Evolutionary conservation across 92 coral and sea anemone species (phyloP), one percentile per base, ranked within the genome.

Genomic region (Umimayanthus chanpuru): DNA sequence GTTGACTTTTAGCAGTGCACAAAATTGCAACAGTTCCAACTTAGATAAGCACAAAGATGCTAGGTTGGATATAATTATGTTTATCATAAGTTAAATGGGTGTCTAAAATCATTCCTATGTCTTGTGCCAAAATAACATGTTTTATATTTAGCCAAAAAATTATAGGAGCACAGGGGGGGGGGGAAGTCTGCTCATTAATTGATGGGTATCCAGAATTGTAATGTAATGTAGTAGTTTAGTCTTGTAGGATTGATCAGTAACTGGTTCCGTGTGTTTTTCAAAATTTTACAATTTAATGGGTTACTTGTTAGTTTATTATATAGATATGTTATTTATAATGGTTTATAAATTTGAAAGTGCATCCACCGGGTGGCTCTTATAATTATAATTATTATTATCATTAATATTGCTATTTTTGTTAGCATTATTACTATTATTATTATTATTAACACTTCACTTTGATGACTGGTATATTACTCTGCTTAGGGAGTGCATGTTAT

Each of bases 1-100:
- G 36, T 32, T 64, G 75, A 21, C 8, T 23, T 70, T 70, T 70
- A n/a, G 75, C 75, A 70, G 75, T 70, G 39, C 75, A 70, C 75
- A 70, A 5, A 70, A 70, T 36, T 23, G 75, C 39, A 20, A 70
- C 75, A 70, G 78, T 10, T 30, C 16, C 29, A 74, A 30, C 78
- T 32, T 74, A 38, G 49, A 32, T 74, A 38, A 74, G 75, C 75
- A n/a, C 75, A 70, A 70, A 70, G 50, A 74, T 32, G 47, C 78
- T 74, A 74, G 78, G 78, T 74, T 32, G 78, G 78, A 74, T 74
- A 74, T 32, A 32, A 32, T 32, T 32, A 38, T 74, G 78, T 74
- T 73, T 74, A 74, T 74, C 47, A 74, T 74, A 30, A 8, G 78
- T 74, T 16, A 38, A 74, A 74, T 32, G 21, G 4, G n/a, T 26